Evolutionary conservation across 2,888 invertebrate species (phyloP), one percentile per base, ranked within the genome.

Genomic region (Noctua janthina): DNA sequence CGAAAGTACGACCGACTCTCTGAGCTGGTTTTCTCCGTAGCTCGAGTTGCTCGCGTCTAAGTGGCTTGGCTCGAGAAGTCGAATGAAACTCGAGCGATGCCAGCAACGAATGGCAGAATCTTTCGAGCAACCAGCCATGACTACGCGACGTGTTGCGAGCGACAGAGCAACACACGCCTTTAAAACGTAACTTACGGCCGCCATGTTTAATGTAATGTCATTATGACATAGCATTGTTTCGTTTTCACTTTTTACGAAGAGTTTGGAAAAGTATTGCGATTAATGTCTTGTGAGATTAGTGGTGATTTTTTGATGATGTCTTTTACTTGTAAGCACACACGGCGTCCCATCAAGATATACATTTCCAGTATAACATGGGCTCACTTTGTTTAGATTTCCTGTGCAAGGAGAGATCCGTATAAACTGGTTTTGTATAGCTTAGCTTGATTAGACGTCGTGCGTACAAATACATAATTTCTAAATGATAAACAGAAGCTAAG

Each of bases 61-160:
- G 72, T 77, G 54, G 72, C 76, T 79, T 64, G 73, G 56, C 73
- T 79, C 56, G 51, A 69, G 70, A 81, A 81, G 54, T 82, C 82
- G 82, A 76, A 81, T 81, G 68, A 82, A 81, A 82, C 82, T 85
- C 82, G 72, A 77, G 62, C 29, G 29, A 29, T 29, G 29, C 29
- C 29, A 29, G 29, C 39, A 68, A 62, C 85, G 88, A 91, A 91
- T 91, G 92, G 91, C 91, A 91, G 92, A 93, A 93, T 94, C 93
- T 94, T 93, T 90, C 93, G 93, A 92, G 92, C 94, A 92, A 90
- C 94, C 92, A 92, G 90, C 92, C 94, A 91, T 94, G 93, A 92
- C 93, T 91, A 70, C 46, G 74, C 72, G 77, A 74, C 78, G 78
- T 76, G 79, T 80, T 66, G 74, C 83, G 64, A 68, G 74, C 77